Percentiles rank a stretch among this genome's conserved stretches.
Evolutionary conservation across 2,797 vertebrate genomes (phyloP).

Genomic region (Neosalanx taihuensis): DNA sequence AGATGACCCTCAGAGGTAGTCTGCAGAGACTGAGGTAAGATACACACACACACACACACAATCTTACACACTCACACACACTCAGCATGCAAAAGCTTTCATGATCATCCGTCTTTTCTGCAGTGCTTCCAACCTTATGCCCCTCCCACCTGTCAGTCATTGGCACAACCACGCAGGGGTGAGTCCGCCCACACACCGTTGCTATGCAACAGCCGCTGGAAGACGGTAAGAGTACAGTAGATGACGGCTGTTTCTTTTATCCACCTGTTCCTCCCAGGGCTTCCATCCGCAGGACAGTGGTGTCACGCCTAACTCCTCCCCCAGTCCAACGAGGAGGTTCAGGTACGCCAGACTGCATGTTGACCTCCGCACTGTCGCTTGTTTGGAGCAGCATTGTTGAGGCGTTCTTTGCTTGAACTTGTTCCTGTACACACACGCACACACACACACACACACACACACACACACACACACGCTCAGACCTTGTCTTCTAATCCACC

Average conservation of each 20-base stretch:
- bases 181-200: slow-evolving; percentile 41
- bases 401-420: too few relatives aligned
- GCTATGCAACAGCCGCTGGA: neutral
- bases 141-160: slow-evolving; percentile 62
- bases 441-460: too few relatives aligned
- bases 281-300: slow-evolving; percentile 71
- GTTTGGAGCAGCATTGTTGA: too few relatives aligned
- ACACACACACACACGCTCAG: neutral
- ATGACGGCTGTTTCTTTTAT: neutral
- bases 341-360: slow-evolving; percentile 39
- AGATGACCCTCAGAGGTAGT: slow-evolving; percentile 64
- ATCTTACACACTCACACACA: neutral
- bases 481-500: slow-evolving; percentile 15
- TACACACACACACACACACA: slow-evolving; percentile 4
- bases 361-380: too few relatives aligned
- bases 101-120: slow-evolving; percentile 2
- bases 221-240: neutral
- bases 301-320: slow-evolving; percentile 77
- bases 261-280: slow-evolving; percentile 55
- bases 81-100: neutral
- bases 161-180: slow-evolving; percentile 70
- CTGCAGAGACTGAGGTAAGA: slow-evolving; percentile 69
- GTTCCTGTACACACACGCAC: neutral
- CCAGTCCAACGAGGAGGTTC: slow-evolving; percentile 75
- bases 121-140: slow-evolving; percentile 66